These are phyloP conservation scores for Leptinotarsa texana DNA, from an alignment of 1,140 invertebrate genomes.

Conservation along the genomic window DNA sequence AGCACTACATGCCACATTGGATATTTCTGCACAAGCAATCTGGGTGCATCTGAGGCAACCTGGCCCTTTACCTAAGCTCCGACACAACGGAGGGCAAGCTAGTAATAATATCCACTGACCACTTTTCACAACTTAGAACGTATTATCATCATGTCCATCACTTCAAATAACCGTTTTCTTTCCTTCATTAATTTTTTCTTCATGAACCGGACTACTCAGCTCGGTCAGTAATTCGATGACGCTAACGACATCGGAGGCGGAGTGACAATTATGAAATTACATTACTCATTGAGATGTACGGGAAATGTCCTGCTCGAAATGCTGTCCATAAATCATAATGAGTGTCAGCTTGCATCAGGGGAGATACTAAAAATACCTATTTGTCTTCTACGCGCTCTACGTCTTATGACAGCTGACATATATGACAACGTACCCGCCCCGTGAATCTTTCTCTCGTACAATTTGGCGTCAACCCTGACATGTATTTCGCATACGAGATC, in stretches of 20 bases:
- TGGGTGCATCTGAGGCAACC: no score
- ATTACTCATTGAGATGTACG: constrained; percentile 52
- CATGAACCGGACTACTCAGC: constrained; percentile 3
- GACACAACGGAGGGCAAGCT: no score
- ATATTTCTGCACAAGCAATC: no score
- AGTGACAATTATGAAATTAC: constrained; percentile 54
- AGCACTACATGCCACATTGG: no score
- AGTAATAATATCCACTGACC: no score
- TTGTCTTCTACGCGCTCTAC: constrained; percentile 44
- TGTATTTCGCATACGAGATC: no score
- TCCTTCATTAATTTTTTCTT: no score
- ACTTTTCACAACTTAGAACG: no score
- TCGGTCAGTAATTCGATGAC: constrained; percentile 25
- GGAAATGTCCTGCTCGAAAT: constrained; percentile 42
- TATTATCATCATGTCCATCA: no score
- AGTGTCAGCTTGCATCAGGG: constrained; percentile 44
- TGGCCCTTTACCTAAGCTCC: no score
- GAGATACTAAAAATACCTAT: constrained; percentile 46
- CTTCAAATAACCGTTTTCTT: no score
- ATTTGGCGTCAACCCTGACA: background rate
- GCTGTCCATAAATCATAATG: constrained; percentile 51
- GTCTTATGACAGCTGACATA: constrained; percentile 46
- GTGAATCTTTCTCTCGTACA: constrained; percentile 18
- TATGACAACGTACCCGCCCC: constrained; percentile 3
- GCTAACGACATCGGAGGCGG: constrained; percentile 45